Percentiles rank a stretch among this genome's conserved stretches.
Evolutionary conservation across 1,140 invertebrate species (phyloP).

Genomic region (Subanguina moxae): DNA sequence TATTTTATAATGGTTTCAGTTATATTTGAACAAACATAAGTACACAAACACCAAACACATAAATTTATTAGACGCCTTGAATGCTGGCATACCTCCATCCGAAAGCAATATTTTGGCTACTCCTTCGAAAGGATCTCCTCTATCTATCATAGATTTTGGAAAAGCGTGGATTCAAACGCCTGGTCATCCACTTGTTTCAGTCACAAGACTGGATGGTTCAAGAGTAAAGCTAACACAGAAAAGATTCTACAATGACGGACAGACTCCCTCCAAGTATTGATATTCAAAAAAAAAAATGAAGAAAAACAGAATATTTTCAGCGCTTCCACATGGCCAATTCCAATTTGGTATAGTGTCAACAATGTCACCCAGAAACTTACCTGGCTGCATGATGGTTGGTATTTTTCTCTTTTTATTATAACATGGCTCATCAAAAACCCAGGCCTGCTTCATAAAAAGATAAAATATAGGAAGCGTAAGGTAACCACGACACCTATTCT

Average conservation of each 20-base stretch:
- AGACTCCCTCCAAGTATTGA: not conserved
- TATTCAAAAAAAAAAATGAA: slow-evolving; percentile 44
- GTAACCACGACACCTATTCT: not conserved
- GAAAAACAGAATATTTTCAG: slow-evolving; percentile 44
- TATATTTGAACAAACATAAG: slow-evolving; percentile 33
- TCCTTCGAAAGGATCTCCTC: slow-evolving; percentile 30
- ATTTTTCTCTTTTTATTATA: not conserved
- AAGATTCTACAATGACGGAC: not conserved
- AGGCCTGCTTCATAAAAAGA: not conserved
- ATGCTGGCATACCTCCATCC: slow-evolving; percentile 34
- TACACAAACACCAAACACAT: slow-evolving; percentile 38
- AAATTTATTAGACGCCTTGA: slow-evolving; percentile 34
- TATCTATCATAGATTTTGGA: slow-evolving; percentile 37
- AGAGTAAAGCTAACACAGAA: not conserved
- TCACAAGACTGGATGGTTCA: not conserved
- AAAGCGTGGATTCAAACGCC: slow-evolving; percentile 44
- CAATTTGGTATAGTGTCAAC: slow-evolving; percentile 35
- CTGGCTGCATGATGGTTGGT: slow-evolving; percentile 30
- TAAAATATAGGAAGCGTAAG: not conserved
- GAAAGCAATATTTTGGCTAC: slow-evolving; percentile 33
- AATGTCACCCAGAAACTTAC: slow-evolving; percentile 26
- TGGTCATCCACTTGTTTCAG: slow-evolving; percentile 42
- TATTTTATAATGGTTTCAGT: slow-evolving; percentile 26
- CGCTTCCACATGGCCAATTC: slow-evolving; percentile 34
- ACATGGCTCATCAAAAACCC: not conserved